A percentile compares a stretch with the other conserved stretches of the same genome.
phyloP scores from a whole-genome alignment of 2,113 vertebrate species.

The Phoxinus phoxinus region DNA sequence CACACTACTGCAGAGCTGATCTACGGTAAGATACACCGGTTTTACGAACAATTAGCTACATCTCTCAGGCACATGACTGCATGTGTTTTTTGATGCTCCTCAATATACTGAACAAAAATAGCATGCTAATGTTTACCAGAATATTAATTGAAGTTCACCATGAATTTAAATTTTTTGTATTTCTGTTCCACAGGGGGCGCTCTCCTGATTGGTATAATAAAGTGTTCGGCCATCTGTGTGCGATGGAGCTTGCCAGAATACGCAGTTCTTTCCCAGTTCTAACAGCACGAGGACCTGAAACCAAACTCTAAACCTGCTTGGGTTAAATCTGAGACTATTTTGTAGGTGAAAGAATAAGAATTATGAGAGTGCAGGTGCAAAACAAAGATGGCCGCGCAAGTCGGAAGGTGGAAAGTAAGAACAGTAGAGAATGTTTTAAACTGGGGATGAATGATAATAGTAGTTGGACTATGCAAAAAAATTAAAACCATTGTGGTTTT shows the following conservation, averaged over 20 bases:
- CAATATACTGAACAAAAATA: background rate
- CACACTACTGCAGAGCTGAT: conserved; percentile 85
- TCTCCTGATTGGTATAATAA: conserved; percentile 91
- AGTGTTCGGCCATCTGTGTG: conserved; percentile 86
- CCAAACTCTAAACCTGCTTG: conserved; percentile 73
- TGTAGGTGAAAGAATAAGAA: background rate
- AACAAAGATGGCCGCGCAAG: background rate
- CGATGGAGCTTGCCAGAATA: conserved; percentile 83
- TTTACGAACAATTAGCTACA: background rate
- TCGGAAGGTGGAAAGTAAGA: conserved; percentile 1
- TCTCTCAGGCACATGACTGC: background rate
- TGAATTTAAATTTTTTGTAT: background rate
- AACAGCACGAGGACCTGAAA: conserved; percentile 74
- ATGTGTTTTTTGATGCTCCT: background rate
- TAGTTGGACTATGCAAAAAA: conserved; percentile 18
- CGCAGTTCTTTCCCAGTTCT: conserved; percentile 82
- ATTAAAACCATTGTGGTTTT: background rate
- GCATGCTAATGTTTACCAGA: background rate
- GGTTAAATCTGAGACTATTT: conserved; percentile 30
- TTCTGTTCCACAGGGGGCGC: conserved; percentile 75
- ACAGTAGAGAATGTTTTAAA: background rate
- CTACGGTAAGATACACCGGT: conserved; percentile 74
- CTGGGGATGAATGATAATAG: background rate
- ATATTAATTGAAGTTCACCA: too few species aligned
- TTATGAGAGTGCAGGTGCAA: background rate